Conservation (phyloP, 2,113 vertebrate genomes). For the Hippolais icterina region DNA sequence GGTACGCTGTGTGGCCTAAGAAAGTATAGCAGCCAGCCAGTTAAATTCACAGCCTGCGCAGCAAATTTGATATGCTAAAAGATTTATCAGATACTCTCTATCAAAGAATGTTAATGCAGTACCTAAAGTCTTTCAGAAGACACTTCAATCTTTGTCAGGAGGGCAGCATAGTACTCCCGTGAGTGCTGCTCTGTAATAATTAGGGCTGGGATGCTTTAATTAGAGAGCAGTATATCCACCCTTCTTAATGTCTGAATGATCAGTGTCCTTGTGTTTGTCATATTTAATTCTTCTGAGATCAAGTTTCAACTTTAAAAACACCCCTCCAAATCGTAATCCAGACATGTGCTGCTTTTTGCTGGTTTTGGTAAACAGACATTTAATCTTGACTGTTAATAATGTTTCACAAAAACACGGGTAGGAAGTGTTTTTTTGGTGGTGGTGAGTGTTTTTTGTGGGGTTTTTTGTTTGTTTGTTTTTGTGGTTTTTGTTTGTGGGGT, state of each 20-base stretch:
- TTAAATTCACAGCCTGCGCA: not conserved
- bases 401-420: not conserved
- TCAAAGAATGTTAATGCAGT: not conserved
- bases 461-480: not conserved
- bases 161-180: accelerated
- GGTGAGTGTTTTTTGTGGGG: not conserved
- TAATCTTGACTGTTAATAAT: not conserved
- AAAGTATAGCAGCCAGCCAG: not conserved
- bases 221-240: no score
- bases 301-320: not conserved
- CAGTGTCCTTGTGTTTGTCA: not conserved
- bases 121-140: not conserved
- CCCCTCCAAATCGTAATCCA: accelerated
- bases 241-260: not conserved
- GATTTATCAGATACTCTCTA: not conserved
- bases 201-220: not conserved
- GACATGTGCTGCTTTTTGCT: not conserved
- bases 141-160: not conserved
- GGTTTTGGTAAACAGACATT: not conserved
- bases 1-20: not conserved
- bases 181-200: not conserved
- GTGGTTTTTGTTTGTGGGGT: not conserved
- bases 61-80: not conserved
- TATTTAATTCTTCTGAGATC: not conserved
- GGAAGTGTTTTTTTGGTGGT: not conserved